These are phyloP conservation scores for Argopecten irradians DNA, from an alignment of 1,140 invertebrate species.

Conservation along the genomic window DNA sequence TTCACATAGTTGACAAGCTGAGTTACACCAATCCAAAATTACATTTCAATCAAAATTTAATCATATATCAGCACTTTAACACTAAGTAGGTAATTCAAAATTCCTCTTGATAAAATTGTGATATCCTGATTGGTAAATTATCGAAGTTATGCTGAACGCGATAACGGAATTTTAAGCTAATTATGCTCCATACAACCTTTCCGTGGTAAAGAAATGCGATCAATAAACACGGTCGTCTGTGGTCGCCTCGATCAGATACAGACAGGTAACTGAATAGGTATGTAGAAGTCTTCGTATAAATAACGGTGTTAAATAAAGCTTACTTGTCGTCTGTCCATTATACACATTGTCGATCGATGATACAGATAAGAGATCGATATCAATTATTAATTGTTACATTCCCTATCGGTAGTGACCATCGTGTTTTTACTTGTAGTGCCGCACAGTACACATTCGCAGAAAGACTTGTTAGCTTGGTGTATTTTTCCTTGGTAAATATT, in stretches of 20 bases:
- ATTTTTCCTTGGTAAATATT: no score
- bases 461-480: neutral
- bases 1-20: neutral
- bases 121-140: neutral
- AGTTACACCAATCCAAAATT: neutral
- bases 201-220: neutral
- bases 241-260: neutral
- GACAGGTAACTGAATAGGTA: neutral
- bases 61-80: neutral
- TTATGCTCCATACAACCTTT: neutral
- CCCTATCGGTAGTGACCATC: neutral
- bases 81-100: neutral
- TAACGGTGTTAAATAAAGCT: neutral
- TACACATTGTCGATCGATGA: neutral
- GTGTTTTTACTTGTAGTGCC: neutral
- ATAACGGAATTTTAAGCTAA: constrained; percentile 18
- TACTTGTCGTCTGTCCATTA: neutral
- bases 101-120: neutral
- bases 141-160: neutral
- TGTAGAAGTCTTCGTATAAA: neutral
- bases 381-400: constrained; percentile 2
- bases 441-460: neutral
- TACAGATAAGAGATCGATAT: constrained; percentile 21
- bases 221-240: neutral
- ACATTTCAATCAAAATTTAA: constrained; percentile 11